A percentile compares a stretch with the other conserved stretches of the same genome.
These are phyloP conservation scores for Rousettus madagascariensis DNA, from an alignment of 2,797 vertebrate genomes.

Conservation along the genomic window DNA sequence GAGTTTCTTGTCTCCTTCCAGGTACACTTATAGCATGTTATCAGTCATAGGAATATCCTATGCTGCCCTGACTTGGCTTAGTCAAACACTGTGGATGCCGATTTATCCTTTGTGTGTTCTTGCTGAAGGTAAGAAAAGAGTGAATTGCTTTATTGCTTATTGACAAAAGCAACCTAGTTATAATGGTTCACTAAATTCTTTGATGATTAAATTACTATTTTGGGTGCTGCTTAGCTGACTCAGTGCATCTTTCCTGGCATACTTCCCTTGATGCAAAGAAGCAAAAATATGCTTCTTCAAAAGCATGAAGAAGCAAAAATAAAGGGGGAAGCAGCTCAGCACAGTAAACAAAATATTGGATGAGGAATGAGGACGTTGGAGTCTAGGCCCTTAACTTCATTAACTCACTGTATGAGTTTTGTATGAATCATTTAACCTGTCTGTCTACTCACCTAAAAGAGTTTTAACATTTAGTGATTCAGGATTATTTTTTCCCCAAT, in stretches of 20 bases:
- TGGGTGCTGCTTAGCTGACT: not conserved
- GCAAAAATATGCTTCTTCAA: not conserved
- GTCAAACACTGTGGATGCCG: slow-evolving; percentile 91
- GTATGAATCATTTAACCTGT: not conserved
- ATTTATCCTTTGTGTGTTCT: slow-evolving; percentile 91
- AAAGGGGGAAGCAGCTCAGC: not conserved
- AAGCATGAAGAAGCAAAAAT: not conserved
- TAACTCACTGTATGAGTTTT: not conserved
- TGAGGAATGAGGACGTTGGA: not conserved
- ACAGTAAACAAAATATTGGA: not conserved
- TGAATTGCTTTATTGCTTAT: not conserved
- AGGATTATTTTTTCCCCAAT: not conserved
- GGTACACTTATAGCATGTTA: slow-evolving; percentile 92
- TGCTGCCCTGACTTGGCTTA: slow-evolving; percentile 87
- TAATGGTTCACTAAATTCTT: not conserved
- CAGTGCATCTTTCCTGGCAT: not conserved
- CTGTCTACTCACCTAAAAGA: not conserved
- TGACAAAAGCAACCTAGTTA: slow-evolving; percentile 3
- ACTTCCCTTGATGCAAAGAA: slow-evolving; percentile 45
- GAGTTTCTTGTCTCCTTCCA: slow-evolving; percentile 75
- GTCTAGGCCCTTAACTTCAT: not conserved
- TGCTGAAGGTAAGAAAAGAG: slow-evolving; percentile 89
- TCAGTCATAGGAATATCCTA: slow-evolving; percentile 86
- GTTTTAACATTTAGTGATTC: not conserved
- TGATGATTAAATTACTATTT: slow-evolving; percentile 37